Evolutionary conservation across 2,888 invertebrate species (phyloP), one percentile per base, ranked within the genome.

Genomic region (Plutella xylostella): DNA sequence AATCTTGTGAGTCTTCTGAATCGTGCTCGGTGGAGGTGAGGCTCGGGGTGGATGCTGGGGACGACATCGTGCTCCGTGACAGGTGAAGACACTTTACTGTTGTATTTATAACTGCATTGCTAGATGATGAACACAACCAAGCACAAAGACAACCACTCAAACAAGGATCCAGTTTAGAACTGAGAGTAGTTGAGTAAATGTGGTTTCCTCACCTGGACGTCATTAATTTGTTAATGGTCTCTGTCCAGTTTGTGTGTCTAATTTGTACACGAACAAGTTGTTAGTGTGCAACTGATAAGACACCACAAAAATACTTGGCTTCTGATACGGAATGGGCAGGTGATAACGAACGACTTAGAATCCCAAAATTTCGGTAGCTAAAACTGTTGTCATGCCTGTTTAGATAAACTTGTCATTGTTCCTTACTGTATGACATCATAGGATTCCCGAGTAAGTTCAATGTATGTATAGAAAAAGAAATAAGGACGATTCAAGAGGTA

Each of bases 171-270:
- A 19, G 30, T 44, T 30, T 19, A 22, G 39, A 35, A 45, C 45
- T 45, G 38, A 46, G 71, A 61, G 51, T 63, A 76, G 78, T 72
- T 83, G 79, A 74, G 80, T 79, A 67, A 78, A 80, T 78, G 80
- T 63, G 72, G 76, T 71, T 79, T 76, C 66, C 72, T 76, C 72
- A 80, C 79, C 79, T 78, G 74, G 61, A 65, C 67, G 61, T 71
- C 68, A 76, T 80, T 79, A 79, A 82, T 82, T 80, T 76, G 68
- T 72, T 82, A 83, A 82, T 82, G 77, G 73, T 70, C 72, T 71
- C 72, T 71, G 61, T 58, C 70, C 60, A 63, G 57, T 69, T 63
- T 65, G 80, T 78, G 76, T 79, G 78, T 58, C 56, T 65, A 55
- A 58, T 66, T 65, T 65, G 64, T 63, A 66, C 58, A 59, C 58